A percentile compares a stretch with the other conserved stretches of the same genome.
phyloP scores from a whole-genome alignment of 2,888 invertebrate species.

The Lasioglossum leucozonium region DNA sequence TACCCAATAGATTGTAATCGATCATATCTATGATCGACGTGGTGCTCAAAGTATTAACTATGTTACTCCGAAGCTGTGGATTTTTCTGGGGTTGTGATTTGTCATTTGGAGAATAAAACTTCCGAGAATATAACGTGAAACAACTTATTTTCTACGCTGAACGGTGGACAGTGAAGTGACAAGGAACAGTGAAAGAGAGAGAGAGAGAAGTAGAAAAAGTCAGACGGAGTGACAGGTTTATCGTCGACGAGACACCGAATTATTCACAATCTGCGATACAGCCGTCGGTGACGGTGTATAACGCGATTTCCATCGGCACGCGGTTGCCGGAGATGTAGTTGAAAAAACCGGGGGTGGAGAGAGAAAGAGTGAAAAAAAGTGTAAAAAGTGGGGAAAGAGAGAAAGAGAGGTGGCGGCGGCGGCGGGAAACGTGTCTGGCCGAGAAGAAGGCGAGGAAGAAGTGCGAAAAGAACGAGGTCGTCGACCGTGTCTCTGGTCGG shows the following conservation, averaged over 20 bases:
- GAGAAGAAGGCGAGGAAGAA: conserved; percentile 34
- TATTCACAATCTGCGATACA: conserved; percentile 46
- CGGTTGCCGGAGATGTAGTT: not conserved
- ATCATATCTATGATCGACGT: no score
- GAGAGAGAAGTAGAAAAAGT: not conserved
- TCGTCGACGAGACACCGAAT: conserved; percentile 19
- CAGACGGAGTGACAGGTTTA: not conserved
- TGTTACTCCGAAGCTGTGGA: no score
- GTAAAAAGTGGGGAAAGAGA: not conserved
- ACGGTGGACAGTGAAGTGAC: not conserved
- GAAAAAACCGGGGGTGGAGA: not conserved
- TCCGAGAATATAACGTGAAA: not conserved
- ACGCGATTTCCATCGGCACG: conserved; percentile 50
- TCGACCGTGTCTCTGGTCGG: conserved; percentile 55
- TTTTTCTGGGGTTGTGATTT: no score
- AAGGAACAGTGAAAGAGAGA: not conserved
- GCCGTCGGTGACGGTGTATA: conserved; percentile 28
- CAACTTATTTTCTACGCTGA: not conserved
- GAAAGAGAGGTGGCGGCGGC: no score
- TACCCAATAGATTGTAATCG: no score
- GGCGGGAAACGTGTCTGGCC: not conserved
- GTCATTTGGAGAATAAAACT: not conserved
- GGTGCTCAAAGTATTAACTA: no score
- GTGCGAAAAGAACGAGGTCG: conserved; percentile 50
- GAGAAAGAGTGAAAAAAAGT: not conserved